These are phyloP conservation scores for Passer montanus DNA, from an alignment of 2,113 vertebrate species.

Conservation along the genomic window DNA sequence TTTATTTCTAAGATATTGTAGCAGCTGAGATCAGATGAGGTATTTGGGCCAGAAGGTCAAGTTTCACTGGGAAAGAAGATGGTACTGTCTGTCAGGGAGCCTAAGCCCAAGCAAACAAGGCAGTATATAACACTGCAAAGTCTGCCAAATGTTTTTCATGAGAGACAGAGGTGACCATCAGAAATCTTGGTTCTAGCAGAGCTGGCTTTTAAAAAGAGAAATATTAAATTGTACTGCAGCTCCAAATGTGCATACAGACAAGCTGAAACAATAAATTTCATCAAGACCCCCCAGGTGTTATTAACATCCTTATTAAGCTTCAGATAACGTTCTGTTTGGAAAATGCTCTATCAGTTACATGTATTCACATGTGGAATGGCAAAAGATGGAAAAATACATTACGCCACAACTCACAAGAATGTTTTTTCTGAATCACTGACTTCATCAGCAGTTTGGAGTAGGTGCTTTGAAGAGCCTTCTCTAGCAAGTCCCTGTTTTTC, in stretches of 20 bases:
- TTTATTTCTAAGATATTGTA: constrained; percentile 33
- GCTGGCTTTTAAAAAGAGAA: background rate
- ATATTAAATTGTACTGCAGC: background rate
- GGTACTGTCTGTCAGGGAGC: background rate
- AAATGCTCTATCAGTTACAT: background rate
- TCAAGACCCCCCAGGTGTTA: background rate
- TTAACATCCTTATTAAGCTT: background rate
- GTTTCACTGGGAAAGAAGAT: background rate
- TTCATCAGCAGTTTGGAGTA: background rate
- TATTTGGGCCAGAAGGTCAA: constrained; percentile 40
- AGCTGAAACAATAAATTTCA: background rate
- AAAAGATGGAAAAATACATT: background rate
- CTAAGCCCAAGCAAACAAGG: background rate
- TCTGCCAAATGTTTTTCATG: background rate
- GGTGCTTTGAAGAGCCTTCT: background rate
- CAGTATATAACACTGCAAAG: background rate
- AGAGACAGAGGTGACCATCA: background rate
- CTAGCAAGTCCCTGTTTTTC: background rate
- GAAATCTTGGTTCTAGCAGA: background rate
- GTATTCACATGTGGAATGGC: background rate
- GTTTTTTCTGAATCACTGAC: background rate
- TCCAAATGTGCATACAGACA: background rate
- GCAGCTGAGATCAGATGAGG: constrained; percentile 37
- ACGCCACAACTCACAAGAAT: background rate
- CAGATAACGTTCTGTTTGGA: background rate